These are phyloP conservation scores for Ammodytes dubius DNA, from an alignment of 2,113 vertebrate genomes.

Conservation along the genomic window DNA sequence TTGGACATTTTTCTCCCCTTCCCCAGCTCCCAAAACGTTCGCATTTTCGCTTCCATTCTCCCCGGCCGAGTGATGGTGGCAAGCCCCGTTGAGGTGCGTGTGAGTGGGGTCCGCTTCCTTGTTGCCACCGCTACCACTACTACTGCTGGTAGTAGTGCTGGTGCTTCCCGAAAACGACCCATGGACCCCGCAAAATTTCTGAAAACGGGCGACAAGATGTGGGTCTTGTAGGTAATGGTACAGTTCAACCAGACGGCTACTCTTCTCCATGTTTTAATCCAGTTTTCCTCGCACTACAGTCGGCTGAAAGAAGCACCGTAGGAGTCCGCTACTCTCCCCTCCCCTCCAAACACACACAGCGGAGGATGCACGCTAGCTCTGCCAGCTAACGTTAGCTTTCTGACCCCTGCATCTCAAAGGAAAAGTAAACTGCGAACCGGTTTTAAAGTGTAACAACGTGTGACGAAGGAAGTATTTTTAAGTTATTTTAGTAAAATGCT, in stretches of 20 bases:
- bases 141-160: constrained; percentile 15
- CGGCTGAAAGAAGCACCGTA: constrained; percentile 4
- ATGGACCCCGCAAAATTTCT: constrained; percentile 91
- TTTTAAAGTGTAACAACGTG: neutral
- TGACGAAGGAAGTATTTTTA: fast-evolving
- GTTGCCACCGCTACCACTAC: constrained; percentile 2
- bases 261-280: constrained; percentile 68
- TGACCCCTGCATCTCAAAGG: constrained; percentile 37
- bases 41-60: neutral
- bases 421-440: neutral
- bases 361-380: constrained; percentile 40
- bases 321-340: constrained; percentile 31
- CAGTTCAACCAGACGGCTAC: constrained; percentile 56
- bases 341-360: neutral
- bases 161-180: constrained; percentile 61
- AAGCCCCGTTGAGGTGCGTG: constrained; percentile 73
- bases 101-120: constrained; percentile 36
- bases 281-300: neutral
- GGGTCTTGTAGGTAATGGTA: constrained; percentile 88
- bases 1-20: neutral
- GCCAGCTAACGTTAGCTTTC: constrained; percentile 55
- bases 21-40: constrained; percentile 24
- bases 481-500: neutral
- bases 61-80: neutral
- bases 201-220: constrained; percentile 91